Evolutionary conservation across 2,797 vertebrate genomes (phyloP), one percentile per base, ranked within the genome.

Genomic region (Numenius phaeopus): DNA sequence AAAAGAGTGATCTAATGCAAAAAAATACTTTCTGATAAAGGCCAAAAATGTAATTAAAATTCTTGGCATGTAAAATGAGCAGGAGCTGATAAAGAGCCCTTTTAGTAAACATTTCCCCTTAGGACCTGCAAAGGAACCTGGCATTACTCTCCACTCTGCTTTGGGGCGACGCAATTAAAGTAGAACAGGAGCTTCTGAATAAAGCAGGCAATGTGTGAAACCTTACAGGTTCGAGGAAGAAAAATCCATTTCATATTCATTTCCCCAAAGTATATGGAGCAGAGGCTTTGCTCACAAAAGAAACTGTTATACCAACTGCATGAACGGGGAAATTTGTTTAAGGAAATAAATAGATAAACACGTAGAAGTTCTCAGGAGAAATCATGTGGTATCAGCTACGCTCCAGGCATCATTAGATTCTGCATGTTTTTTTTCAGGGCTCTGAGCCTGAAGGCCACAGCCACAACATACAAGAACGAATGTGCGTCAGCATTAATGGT

Each of bases 51-150:
- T 87, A 90, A 93, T 96, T 96, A 83, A 93, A 96, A 90, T 96
- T 96, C 52, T 75, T 96, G 89, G 69, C 82, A 91, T 96, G 65
- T 54, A 90, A 79, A 91, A 64, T 39, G 37, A 92, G 37, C 44
- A 73, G 78, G 83, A 57, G 7, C 83, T 94, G 93, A 96, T 97
- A 92, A 97, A 96, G 90, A 94, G 50, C 20, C 27, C 50, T 96
- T 94, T 55, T 79, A 87, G 93, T 96, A 93, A 94, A 69, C 89
- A 91, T 81, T 95, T 95, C 59, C 92, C 89, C 69, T 46, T 87
- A 11, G 37, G 93, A 96, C 57, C 50, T 47, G 55, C 83, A 65
- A 29, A 94, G 76, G 73, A 93, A 83, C 87, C 89, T 97, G 86
- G 7, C 27, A 47, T 91, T 87, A 34, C 59, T 70, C 66, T 91